Evolutionary conservation across 2,113 vertebrate genomes (phyloP).

Genomic region (Engystomops pustulosus): DNA sequence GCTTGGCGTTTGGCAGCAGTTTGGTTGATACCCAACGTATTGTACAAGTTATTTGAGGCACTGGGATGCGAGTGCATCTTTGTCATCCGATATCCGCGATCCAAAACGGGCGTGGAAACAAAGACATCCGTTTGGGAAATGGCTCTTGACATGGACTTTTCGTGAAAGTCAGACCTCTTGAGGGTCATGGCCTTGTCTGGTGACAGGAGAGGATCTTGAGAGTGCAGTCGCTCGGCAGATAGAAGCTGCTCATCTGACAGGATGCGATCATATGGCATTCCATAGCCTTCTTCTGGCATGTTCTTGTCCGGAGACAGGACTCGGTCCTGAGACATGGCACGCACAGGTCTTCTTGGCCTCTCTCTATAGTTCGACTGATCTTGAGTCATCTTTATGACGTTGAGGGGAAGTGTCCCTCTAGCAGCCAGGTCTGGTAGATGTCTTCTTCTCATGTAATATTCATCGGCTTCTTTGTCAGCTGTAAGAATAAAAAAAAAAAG

Average conservation of each 20-base stretch:
- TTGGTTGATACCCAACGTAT: conserved; percentile 90
- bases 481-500: conserved; percentile 61
- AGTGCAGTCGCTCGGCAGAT: conserved; percentile 91
- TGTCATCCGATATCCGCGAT: conserved; percentile 97
- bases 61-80: conserved; percentile 99
- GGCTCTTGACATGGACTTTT: conserved; percentile 89
- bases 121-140: conserved; percentile 97
- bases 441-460: conserved; percentile 93
- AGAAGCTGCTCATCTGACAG: conserved; percentile 92
- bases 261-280: conserved; percentile 87
- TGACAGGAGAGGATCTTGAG: conserved; percentile 95
- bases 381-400: conserved; percentile 92
- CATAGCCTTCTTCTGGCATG: conserved; percentile 80
- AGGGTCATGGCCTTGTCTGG: conserved; percentile 85
- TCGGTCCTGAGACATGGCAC: conserved; percentile 98
- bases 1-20: conserved; percentile 93
- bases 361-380: conserved; percentile 86
- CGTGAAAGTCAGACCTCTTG: conserved; percentile 84
- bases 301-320: conserved; percentile 86
- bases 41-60: conserved; percentile 95
- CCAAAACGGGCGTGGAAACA: conserved; percentile 92
- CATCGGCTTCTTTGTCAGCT: conserved; percentile 97
- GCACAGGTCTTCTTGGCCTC: conserved; percentile 86
- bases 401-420: conserved; percentile 91
- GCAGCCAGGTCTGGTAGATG: conserved; percentile 95